A percentile compares a stretch with the other conserved stretches of the same genome.
phyloP scores from a whole-genome alignment of 2,113 vertebrate genomes.

The Chloropsis hardwickii region DNA sequence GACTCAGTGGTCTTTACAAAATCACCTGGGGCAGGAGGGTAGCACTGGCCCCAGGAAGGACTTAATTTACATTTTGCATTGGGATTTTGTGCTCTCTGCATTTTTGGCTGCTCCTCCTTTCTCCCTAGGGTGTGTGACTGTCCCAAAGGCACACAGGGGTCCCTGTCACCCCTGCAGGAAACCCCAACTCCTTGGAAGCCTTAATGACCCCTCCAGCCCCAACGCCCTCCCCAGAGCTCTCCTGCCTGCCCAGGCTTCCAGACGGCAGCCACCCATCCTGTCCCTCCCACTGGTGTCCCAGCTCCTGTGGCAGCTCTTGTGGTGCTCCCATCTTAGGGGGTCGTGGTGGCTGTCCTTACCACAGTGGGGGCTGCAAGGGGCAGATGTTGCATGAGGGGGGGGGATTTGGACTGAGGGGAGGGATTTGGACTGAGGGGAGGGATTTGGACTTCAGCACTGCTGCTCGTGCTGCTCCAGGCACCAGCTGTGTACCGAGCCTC shows the following conservation, averaged over 20 bases:
- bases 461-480: background rate
- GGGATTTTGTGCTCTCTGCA: background rate
- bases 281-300: background rate
- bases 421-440: background rate
- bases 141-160: background rate
- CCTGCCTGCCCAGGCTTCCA: background rate
- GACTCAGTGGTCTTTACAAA: background rate
- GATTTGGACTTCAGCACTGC: background rate
- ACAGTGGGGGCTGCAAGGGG: background rate
- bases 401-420: background rate
- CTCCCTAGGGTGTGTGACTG: background rate
- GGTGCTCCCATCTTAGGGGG: background rate
- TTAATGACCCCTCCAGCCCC: background rate
- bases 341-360: background rate
- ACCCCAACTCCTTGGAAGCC: background rate
- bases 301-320: background rate
- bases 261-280: background rate
- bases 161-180: background rate
- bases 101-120: background rate
- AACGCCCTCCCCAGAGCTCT: background rate
- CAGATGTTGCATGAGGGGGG: background rate
- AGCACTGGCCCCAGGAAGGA: background rate
- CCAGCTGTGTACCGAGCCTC: background rate
- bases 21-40: background rate
- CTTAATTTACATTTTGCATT: background rate